phyloP scores from a whole-genome alignment of 2,113 vertebrate species.

The Gasterosteus nipponicus region DNA sequence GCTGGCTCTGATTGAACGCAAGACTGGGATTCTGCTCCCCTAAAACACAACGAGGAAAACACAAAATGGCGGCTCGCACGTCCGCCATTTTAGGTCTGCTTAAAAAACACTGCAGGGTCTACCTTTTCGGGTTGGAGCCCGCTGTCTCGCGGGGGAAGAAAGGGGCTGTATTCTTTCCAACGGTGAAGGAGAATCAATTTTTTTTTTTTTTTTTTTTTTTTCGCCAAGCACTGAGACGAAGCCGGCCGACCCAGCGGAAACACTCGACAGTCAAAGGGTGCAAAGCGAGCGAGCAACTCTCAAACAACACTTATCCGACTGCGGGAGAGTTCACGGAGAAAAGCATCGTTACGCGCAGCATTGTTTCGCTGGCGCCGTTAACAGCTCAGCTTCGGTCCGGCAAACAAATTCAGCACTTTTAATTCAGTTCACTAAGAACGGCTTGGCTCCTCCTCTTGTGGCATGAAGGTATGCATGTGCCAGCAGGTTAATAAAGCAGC shows the following conservation, averaged over 20 bases:
- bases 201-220: constrained; percentile 38
- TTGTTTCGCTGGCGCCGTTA: not conserved
- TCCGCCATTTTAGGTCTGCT: constrained; percentile 81
- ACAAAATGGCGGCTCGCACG: constrained; percentile 81
- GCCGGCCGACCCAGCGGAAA: constrained; percentile 38
- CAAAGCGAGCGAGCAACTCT: constrained; percentile 19
- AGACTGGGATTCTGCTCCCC: constrained; percentile 76
- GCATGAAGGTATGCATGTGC: constrained; percentile 19
- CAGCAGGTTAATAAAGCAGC: constrained; percentile 39
- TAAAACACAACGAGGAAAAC: constrained; percentile 75
- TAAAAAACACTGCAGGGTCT: constrained; percentile 38
- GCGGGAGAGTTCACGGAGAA: constrained; percentile 26
- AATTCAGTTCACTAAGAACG: not conserved
- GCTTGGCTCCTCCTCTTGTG: not conserved
- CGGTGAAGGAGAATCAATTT: constrained; percentile 42
- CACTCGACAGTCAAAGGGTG: constrained; percentile 10
- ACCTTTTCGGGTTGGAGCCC: constrained; percentile 43
- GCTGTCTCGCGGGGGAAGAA: constrained; percentile 31
- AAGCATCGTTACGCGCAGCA: not conserved
- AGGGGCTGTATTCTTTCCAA: constrained; percentile 20
- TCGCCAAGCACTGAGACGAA: constrained; percentile 42
- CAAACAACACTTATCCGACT: constrained; percentile 26
- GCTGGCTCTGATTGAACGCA: constrained; percentile 78
- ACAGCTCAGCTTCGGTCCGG: not conserved
- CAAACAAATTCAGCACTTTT: not conserved